A percentile compares a stretch with the other conserved stretches of the same genome.
Conservation (phyloP, 1,140 invertebrate species). For the Aphaenogaster rudis region DNA sequence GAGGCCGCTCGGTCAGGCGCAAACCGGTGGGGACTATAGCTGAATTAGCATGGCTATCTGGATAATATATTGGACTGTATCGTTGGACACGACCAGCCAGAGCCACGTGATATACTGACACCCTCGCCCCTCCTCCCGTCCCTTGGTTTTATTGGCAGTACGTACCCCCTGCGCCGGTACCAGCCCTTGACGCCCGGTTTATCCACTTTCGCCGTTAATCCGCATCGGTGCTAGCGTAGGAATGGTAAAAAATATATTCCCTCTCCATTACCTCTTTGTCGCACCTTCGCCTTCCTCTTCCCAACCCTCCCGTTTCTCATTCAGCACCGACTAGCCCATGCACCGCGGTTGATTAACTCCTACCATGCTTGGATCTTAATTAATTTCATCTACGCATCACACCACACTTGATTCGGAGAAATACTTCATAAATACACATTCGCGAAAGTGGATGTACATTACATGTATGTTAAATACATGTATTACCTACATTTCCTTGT, state of each 20-base stretch:
- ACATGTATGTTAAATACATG: neutral
- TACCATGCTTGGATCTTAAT: conserved; percentile 20
- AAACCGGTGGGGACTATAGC: conserved; percentile 73
- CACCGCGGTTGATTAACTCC: conserved; percentile 19
- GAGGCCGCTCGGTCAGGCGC: conserved; percentile 67
- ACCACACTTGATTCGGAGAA: neutral
- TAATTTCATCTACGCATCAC: conserved; percentile 29
- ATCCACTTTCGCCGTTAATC: conserved; percentile 81
- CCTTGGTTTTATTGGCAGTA: conserved; percentile 79
- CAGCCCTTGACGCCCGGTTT: conserved; percentile 75
- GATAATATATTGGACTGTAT: conserved; percentile 83
- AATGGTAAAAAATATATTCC: conserved; percentile 72
- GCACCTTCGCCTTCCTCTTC: neutral
- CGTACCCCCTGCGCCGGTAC: conserved; percentile 62
- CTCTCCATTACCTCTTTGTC: conserved; percentile 59
- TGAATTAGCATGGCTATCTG: conserved; percentile 84
- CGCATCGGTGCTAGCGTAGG: conserved; percentile 60
- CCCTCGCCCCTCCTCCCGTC: conserved; percentile 30
- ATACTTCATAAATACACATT: neutral
- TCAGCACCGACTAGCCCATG: conserved; percentile 19
- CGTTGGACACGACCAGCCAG: conserved; percentile 77
- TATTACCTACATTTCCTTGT: neutral
- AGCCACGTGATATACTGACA: conserved; percentile 77
- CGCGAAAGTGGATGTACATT: neutral
- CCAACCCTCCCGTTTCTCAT: neutral